These are phyloP conservation scores for Probaryconus sp. DNA, from an alignment of 1,140 invertebrate species.

Conservation along the genomic window DNA sequence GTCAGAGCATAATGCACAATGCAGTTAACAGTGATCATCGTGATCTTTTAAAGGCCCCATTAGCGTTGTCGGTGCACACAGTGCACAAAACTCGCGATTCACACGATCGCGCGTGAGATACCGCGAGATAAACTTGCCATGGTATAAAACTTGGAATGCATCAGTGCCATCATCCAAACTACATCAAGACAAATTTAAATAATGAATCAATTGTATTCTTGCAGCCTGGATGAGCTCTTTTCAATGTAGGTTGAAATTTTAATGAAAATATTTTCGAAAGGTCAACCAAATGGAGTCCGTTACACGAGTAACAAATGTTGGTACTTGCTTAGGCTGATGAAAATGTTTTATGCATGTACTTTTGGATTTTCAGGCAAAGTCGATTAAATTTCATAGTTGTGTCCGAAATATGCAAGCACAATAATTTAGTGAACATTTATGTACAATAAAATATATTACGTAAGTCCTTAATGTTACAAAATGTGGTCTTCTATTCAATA, in stretches of 20 bases:
- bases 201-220: constrained; percentile 53
- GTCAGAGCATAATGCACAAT: constrained; percentile 47
- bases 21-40: constrained; percentile 42
- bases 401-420: no score
- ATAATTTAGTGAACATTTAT: no score
- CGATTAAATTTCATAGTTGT: no score
- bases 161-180: constrained; percentile 33
- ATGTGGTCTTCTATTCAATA: no score
- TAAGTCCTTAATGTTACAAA: no score
- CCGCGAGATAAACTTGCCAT: constrained; percentile 19
- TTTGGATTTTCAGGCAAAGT: no score
- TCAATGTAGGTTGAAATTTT: constrained; percentile 35
- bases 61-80: constrained; percentile 19
- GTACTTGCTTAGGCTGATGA: no score
- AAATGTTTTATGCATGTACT: no score
- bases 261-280: constrained; percentile 33
- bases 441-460: no score
- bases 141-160: constrained; percentile 30
- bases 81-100: constrained; percentile 38
- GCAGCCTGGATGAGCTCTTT: constrained; percentile 4
- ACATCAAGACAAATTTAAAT: constrained; percentile 55
- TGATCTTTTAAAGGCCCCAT: constrained; percentile 49
- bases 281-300: no score
- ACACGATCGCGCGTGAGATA: constrained; percentile 55
- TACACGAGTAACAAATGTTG: no score